Base-by-base conservation (phyloP, 2,797 vertebrate species). In the Tarsius wallacei region DNA sequence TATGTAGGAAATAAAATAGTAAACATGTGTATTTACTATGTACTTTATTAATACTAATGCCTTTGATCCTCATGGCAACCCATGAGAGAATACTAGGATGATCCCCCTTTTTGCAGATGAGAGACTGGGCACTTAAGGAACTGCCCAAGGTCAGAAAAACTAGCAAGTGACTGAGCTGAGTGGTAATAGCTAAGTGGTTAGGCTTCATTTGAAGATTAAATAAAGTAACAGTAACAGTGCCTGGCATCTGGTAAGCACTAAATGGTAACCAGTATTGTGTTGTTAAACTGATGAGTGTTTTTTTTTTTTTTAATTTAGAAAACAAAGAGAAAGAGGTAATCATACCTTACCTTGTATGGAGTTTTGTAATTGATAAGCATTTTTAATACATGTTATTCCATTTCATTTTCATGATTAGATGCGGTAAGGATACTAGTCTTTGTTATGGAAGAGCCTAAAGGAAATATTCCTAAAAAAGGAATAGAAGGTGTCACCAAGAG, bases 351-450 rank as follows among this genome's bases (percentile, higher is more conserved):
- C 7, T 68, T 64, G 0, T 28, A 26, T 68, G 28, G 31, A 31
- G 2, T 77, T 92, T 96, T 90, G n/a, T 71, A 49, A 84, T 49
- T 53, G 71, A 31, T 85, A 61, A 77, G 55, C 0, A 21, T 31
- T 81, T 93, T 94, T 93, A 61, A 36, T 90, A 33, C 63, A 19
- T 47, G 21, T 71, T 49, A 71, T 55, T 7, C 42, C 17, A 7
- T 74, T 91, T 91, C n/a, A 83, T 82, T 76, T 91, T 78, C 2
- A 1, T 49, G 61, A 84, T 61, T 68, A 1, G 2, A 13, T 17
- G 22, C 66, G 31, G 19, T 71, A n/a, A 78, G 57, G 71, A 42
- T 59, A 21, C 47, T 12, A 33, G 76, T 80, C 33, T 74, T 42
- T 89, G 24, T 51, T 22, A 9, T 61, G 63, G 31, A 70, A 57